These are phyloP conservation scores for Clarias magur DNA, from an alignment of 2,113 vertebrate species.

Conservation along the genomic window DNA sequence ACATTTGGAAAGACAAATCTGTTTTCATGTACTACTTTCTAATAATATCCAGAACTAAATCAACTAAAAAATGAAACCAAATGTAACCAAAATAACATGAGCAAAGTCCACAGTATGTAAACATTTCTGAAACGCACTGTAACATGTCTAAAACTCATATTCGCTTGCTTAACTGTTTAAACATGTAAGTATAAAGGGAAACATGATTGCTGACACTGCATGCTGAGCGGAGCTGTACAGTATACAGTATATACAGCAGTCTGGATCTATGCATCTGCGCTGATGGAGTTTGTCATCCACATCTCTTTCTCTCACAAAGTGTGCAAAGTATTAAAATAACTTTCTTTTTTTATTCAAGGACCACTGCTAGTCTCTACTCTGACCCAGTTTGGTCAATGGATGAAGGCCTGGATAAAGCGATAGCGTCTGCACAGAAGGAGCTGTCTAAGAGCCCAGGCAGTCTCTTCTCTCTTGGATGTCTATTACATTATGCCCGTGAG, in stretches of 20 bases:
- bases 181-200: no score
- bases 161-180: no score
- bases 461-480: slow-evolving; percentile 66
- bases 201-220: background rate
- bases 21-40: no score
- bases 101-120: no score
- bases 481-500: slow-evolving; percentile 51
- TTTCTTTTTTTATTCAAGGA: slow-evolving; percentile 65
- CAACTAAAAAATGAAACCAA: no score
- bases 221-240: no score
- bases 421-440: slow-evolving; percentile 56
- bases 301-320: background rate
- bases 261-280: background rate
- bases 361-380: slow-evolving; percentile 76
- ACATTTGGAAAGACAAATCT: no score
- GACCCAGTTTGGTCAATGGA: slow-evolving; percentile 78
- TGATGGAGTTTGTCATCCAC: background rate
- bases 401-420: slow-evolving; percentile 64
- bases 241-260: no score
- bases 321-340: background rate
- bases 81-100: no score
- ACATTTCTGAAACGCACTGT: no score
- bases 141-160: no score
- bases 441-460: slow-evolving; percentile 71
- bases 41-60: no score